Base-by-base conservation (phyloP, 2,113 vertebrate species). In the Chloropsis cyanopogon region DNA sequence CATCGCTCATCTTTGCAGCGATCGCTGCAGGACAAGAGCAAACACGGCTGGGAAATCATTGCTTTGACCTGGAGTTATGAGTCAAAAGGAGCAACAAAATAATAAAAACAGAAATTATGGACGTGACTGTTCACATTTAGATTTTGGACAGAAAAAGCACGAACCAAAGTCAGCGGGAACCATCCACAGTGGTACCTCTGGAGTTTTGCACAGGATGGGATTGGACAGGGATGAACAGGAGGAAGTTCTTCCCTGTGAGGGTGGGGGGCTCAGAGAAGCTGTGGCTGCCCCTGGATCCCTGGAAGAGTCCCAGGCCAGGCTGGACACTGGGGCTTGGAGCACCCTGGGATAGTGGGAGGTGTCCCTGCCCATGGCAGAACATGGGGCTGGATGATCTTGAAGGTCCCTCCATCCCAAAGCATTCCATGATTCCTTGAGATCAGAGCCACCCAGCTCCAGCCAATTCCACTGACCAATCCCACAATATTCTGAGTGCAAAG, bases 41-140 rank as follows among this genome's bases (percentile, higher is more conserved):
- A 88, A 28, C 35, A 5, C 0, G 2, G 52, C 69, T 60, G 44
- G 28, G 20, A 80, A 90, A 21, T 9, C 83, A n/a, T 5, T 14
- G 11, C 23, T 71, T 59, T 22, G 9, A 6, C 14, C 76, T 23
- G 15, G 3, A 0, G 4, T 14, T 12, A 53, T 2, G 6, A 47
- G 17, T 20, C 35, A 20, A 73, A 69, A 69, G 1, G 2, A 66
- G 29, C 1, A 57, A 63, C 6, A 16, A 63, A 41, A 25, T 53
- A 46, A 9, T 3, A 33, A 63, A 60, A 26, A 22, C 6, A 60
- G n/a, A 10, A 77, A 65, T 11, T 13, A 12, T 0, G 12, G 9
- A 73, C 0, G 1, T 6, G 44, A 25, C 14, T 31, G 11, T 7
- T 57, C 14, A 2, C 10, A 1, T 66, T 59, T 8, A 1, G 42